Percentiles rank a stretch among this genome's conserved stretches.
phyloP scores from a whole-genome alignment of 2,888 invertebrate species.

The Pherbina coryleti region DNA sequence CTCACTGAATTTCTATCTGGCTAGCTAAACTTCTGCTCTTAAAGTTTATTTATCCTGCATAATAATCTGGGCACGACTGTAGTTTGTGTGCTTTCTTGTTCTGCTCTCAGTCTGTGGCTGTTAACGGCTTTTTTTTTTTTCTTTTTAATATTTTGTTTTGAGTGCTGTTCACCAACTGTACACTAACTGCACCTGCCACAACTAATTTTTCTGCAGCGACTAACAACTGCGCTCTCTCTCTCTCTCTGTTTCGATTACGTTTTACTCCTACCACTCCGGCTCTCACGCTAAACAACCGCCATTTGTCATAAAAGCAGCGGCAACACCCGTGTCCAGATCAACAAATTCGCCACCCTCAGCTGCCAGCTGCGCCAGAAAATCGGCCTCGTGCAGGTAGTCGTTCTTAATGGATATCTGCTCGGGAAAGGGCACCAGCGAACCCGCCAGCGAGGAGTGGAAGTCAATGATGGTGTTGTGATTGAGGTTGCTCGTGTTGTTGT shows the following conservation, averaged over 20 bases:
- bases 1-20: background rate
- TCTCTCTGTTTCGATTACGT: conserved; percentile 10
- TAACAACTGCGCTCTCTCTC: background rate
- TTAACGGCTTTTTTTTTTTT: background rate
- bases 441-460: conserved; percentile 50
- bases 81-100: background rate
- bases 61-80: background rate
- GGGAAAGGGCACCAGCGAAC: conserved; percentile 56
- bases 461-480: conserved; percentile 57
- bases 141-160: background rate
- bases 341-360: conserved; percentile 67
- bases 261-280: conserved; percentile 38
- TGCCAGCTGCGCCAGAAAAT: conserved; percentile 63
- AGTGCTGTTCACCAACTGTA: background rate
- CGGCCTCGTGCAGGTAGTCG: conserved; percentile 60
- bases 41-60: background rate
- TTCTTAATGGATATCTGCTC: conserved; percentile 67
- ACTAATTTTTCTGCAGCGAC: too few relatives aligned
- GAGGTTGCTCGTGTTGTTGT: conserved; percentile 58
- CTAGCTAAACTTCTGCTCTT: background rate
- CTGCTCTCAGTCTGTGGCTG: conserved; percentile 16
- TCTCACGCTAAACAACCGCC: conserved; percentile 66
- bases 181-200: background rate
- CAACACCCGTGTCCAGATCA: conserved; percentile 66
- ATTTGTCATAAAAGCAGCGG: conserved; percentile 67